Conservation (phyloP, 2,797 vertebrate genomes). For the Acrossocheilus wenchowensis region DNA sequence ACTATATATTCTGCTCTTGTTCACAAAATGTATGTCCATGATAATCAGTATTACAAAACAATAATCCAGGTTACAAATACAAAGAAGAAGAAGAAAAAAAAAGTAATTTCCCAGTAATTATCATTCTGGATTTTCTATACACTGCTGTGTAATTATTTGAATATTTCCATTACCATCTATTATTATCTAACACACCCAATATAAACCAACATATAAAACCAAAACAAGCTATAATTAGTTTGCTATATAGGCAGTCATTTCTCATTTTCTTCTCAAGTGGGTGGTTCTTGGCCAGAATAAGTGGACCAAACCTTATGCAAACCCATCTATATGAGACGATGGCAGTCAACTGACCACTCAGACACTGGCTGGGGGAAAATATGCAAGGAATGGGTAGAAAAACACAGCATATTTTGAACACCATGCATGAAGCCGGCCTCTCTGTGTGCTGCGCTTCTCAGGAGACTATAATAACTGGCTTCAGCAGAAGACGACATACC, state of each 20-base stretch:
- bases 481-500: constrained; percentile 31
- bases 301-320: not conserved
- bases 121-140: not conserved
- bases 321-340: not conserved
- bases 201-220: not conserved
- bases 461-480: constrained; percentile 43
- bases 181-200: not conserved
- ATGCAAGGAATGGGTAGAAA: constrained; percentile 34
- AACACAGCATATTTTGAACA: constrained; percentile 21
- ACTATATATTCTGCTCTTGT: not conserved
- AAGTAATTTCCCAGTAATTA: not conserved
- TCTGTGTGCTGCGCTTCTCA: not conserved
- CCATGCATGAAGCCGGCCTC: constrained; percentile 4
- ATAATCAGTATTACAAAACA: not conserved
- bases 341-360: constrained; percentile 11
- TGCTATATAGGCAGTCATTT: not conserved
- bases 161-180: not conserved
- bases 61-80: not conserved
- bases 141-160: not conserved
- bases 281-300: not conserved
- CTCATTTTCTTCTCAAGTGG: not conserved
- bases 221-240: not conserved
- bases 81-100: not conserved
- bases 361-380: not conserved
- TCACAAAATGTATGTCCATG: not conserved